A percentile compares a stretch with the other conserved stretches of the same genome.
phyloP scores from a whole-genome alignment of 2,113 vertebrate genomes.

The Rhinoptilus africanus region DNA sequence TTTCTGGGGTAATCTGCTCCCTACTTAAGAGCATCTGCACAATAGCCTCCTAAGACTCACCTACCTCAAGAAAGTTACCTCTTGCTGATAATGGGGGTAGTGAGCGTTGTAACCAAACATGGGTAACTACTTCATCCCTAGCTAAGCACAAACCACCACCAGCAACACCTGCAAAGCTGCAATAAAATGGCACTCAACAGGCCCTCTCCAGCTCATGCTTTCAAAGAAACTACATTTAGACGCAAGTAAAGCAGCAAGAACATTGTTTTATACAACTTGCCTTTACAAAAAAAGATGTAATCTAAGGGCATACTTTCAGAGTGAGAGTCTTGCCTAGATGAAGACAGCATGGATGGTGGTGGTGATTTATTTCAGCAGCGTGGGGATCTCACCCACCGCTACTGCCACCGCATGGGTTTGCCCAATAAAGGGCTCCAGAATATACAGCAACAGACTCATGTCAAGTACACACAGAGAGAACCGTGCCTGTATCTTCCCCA shows the following conservation, averaged over 20 bases:
- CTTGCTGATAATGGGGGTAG: not conserved
- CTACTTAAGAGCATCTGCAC: not conserved
- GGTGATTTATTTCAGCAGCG: not conserved
- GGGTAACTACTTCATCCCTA: not conserved
- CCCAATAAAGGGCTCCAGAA: not conserved
- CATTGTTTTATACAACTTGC: not conserved
- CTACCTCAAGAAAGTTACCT: not conserved
- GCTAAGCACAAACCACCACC: not conserved
- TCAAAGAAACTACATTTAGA: not conserved
- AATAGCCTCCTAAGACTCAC: not conserved
- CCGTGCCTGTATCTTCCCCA: not conserved
- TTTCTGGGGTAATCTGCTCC: not conserved
- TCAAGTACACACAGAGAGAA: not conserved
- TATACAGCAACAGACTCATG: fast-evolving
- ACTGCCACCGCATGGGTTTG: not conserved
- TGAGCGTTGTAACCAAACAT: not conserved
- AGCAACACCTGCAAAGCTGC: not conserved
- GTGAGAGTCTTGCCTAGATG: not conserved
- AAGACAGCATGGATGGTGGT: not conserved
- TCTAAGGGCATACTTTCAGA: not conserved
- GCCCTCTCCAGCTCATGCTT: not conserved
- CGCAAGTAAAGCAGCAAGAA: not conserved
- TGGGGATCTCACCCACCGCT: not conserved
- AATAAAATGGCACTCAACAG: not conserved
- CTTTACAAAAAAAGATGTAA: not conserved